These are phyloP conservation scores for Bombus breviceps DNA, from an alignment of 1,140 invertebrate genomes.

Conservation along the genomic window DNA sequence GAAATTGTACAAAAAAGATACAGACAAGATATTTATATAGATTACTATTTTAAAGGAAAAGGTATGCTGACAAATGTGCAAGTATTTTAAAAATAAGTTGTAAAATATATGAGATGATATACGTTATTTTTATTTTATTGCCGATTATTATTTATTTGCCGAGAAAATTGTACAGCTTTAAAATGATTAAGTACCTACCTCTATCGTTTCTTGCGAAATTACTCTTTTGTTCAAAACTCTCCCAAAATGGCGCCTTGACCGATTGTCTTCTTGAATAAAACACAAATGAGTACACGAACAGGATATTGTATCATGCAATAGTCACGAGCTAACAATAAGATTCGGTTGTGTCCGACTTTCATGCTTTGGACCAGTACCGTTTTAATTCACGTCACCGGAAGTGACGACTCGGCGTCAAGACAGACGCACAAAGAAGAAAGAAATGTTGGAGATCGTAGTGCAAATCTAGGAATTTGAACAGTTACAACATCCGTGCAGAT, in stretches of 20 bases:
- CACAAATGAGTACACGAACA: constrained; percentile 4
- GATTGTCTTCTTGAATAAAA: constrained; percentile 5
- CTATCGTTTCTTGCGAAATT: background rate
- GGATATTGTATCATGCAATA: constrained; percentile 10
- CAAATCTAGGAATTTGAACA: background rate
- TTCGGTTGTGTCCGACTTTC: constrained; percentile 37
- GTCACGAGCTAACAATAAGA: constrained; percentile 9
- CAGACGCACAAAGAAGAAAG: background rate
- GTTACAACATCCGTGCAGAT: background rate
- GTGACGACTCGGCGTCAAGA: background rate
- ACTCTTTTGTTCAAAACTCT: background rate
- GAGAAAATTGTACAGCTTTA: background rate
- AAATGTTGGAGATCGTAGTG: background rate
- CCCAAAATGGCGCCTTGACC: background rate
- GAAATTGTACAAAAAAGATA: background rate
- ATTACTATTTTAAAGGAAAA: background rate
- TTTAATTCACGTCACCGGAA: constrained; percentile 33
- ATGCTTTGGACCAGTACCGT: constrained; percentile 14
- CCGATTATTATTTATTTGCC: no score
- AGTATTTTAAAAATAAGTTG: background rate
- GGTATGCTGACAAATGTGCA: no score
- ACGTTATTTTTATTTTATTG: background rate
- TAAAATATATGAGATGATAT: background rate
- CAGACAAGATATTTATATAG: background rate
- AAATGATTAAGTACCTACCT: background rate